Base-by-base conservation (phyloP, 2,888 invertebrate genomes). In the Hydrotaea diabolus region DNA sequence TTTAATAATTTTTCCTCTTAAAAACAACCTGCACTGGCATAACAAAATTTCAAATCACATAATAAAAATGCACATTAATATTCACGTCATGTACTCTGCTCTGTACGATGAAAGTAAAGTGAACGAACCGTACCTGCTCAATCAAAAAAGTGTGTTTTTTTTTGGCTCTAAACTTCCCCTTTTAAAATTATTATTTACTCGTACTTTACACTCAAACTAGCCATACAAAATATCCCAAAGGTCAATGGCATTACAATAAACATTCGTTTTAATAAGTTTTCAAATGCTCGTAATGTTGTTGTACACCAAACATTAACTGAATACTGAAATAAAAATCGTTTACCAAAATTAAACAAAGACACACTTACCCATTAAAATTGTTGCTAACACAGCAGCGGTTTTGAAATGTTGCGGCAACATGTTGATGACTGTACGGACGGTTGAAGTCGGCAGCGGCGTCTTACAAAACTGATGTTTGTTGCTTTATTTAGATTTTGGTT, bases 341-440 rank as follows among this genome's bases (percentile, higher is more conserved):
- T 31, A n/a, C n/a, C n/a, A n/a, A n/a, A n/a, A n/a, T 31, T 31
- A 31, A 31, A 31, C 2, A 77, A 13, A 15, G 1, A 43, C 72
- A 21, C 39, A 86, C 87, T 87, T 80, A 87, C 87, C 87, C 81
- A 87, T 86, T 86, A 86, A 84, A 86, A 87, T 55, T 78, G 86
- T 64, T 26, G 77, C 75, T n/a, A 85, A 46, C 17, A 82, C 39
- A 53, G 80, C 69, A 79, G 82, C 79, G 81, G 79, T 46, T 77
- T 84, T 83, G 9, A 82, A 55, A 59, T 86, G 86, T 81, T 81
- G 66, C 73, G 36, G 72, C 86, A 86, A 83, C 87, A 87, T 87
- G 86, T 83, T 87, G 86, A 43, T 78, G 77, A 39, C 49, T 53
- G 15, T 17, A 17, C 19, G 3, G 39, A 9, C 9, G 3, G 26